Percentiles rank a stretch among this genome's conserved stretches.
phyloP scores from a whole-genome alignment of 2,113 vertebrate genomes.

The Blennius ocellaris region DNA sequence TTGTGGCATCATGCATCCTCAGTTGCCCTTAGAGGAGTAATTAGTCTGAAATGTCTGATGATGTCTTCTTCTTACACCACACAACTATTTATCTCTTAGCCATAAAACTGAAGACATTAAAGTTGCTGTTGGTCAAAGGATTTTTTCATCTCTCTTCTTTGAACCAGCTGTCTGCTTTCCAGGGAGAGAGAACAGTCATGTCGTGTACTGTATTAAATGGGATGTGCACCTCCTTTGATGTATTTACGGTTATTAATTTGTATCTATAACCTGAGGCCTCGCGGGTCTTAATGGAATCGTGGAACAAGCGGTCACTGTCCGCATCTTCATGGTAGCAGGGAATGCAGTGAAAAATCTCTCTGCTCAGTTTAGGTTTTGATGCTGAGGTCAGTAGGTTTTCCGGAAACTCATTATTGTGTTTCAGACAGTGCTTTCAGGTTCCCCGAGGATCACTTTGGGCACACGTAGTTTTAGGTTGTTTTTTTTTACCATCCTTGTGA shows the following conservation, averaged over 20 bases:
- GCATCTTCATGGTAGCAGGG: neutral
- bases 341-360: neutral
- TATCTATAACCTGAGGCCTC: slow-evolving; percentile 4
- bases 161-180: neutral
- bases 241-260: slow-evolving; percentile 5
- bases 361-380: slow-evolving; percentile 5
- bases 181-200: neutral
- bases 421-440: neutral
- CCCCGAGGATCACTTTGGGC: too few species aligned
- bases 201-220: neutral
- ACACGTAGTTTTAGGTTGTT: too few species aligned
- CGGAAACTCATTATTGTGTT: neutral
- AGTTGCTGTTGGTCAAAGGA: neutral
- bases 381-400: slow-evolving; percentile 3
- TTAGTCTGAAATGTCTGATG: slow-evolving; percentile 1
- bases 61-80: neutral
- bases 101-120: neutral
- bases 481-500: neutral
- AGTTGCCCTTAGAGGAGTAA: neutral
- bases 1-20: neutral
- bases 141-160: neutral
- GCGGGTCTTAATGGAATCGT: neutral
- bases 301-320: neutral
- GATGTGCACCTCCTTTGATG: neutral
- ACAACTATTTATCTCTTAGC: neutral